Evolutionary conservation across 2,113 vertebrate species (phyloP), one percentile per base, ranked within the genome.

Genomic region (Hippocampus zosterae): DNA sequence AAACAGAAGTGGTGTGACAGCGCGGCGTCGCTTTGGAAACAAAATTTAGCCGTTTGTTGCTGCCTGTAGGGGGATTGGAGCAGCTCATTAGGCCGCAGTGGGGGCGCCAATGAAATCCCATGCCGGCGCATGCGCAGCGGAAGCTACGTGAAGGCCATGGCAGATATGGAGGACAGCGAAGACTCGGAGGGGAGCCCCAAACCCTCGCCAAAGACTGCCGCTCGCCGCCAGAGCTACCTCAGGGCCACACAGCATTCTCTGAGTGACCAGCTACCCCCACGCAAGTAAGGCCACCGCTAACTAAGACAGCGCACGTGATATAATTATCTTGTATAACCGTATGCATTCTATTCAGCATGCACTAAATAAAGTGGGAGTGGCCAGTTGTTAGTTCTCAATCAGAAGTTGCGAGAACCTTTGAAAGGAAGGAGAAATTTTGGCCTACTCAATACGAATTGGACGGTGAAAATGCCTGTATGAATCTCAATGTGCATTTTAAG

Each of bases 141-240:
- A 78, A 99, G 97, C 84, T 99, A 99, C 67, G 98, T 99, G 82
- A 99, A 98, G 88, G 97, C 97, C 84, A 99, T 99, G 97, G 97
- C 94, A 69, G 97, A 99, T 80, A 77, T 92, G 76, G 97, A 97
- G 18, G 97, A 99, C 67, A 99, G 97, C 1, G 97, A 98, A 56
- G 97, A 98, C 85, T 98, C 96, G 0, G 96, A 95, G 79, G 92
- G 90, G 84, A 98, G 97, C 87, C 96, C 95, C 65, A 98, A 98
- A 88, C 96, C 97, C 48, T 99, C 97, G 16, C 97, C 97, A 1
- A 98, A 99, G 90, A 92, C 91, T 33, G 92, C 97, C 44, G 96
- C 97, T 27, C 94, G 97, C 70, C 94, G 97, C 83, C 96, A 99
- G 93, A 99, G 97, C 93, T 99, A 99, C 93, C 94, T 99, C 90